Conservation (phyloP, 2,888 invertebrate species). For the Rhamphomyia laevipes region DNA sequence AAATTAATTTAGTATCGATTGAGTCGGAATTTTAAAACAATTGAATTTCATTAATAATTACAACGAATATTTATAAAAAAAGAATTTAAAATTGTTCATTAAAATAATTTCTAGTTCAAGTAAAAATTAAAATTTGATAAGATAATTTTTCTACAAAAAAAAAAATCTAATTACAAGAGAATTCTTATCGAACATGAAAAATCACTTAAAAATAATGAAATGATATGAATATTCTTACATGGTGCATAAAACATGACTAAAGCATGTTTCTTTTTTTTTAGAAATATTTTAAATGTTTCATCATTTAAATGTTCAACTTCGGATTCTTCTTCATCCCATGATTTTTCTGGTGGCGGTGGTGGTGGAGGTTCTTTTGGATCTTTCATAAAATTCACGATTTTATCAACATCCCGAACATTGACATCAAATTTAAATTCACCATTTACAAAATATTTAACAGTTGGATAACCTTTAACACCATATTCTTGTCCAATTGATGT, state of each 20-base stretch:
- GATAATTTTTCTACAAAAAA: too few species aligned
- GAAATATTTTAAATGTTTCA: slow-evolving; percentile 55
- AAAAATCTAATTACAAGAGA: neutral
- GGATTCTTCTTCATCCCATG: slow-evolving; percentile 66
- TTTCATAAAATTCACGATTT: slow-evolving; percentile 73
- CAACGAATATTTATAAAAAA: too few species aligned
- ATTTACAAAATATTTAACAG: slow-evolving; percentile 63
- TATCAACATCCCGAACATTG: slow-evolving; percentile 60
- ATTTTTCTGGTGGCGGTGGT: slow-evolving; percentile 66
- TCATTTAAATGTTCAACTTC: slow-evolving; percentile 67
- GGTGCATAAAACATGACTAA: slow-evolving; percentile 88
- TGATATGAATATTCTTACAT: slow-evolving; percentile 51
- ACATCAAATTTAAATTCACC: slow-evolving; percentile 72
- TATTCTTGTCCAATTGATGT: slow-evolving; percentile 53
- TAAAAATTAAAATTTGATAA: too few species aligned
- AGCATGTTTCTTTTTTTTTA: slow-evolving; percentile 78
- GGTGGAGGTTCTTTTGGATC: slow-evolving; percentile 75
- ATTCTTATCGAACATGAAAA: neutral
- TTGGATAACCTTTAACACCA: slow-evolving; percentile 67
- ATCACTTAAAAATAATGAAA: neutral
- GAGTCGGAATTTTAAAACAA: neutral
- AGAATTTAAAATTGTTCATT: too few species aligned
- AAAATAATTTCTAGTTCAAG: too few species aligned
- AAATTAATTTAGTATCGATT: neutral
- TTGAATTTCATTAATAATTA: too few species aligned